Percentiles rank a stretch among this genome's conserved stretches.
phyloP scores from a whole-genome alignment of 2,113 vertebrate species.

The Garra rufa region DNA sequence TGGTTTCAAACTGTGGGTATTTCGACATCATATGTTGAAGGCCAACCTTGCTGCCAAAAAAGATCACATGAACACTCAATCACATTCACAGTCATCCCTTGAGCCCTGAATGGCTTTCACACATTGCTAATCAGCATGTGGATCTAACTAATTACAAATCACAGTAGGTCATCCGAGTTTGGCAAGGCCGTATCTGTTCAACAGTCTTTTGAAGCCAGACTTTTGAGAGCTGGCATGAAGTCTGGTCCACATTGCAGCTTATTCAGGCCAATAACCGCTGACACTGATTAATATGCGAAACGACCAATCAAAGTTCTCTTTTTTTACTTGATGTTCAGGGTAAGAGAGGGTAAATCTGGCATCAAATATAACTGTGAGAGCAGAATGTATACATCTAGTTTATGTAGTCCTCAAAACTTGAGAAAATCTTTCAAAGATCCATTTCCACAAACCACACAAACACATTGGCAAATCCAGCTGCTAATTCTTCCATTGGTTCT shows the following conservation, averaged over 20 bases:
- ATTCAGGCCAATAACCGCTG: neutral
- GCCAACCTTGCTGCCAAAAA: neutral
- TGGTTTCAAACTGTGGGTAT: neutral
- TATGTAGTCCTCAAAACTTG: neutral
- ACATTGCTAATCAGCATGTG: constrained; percentile 6
- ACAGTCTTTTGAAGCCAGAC: neutral
- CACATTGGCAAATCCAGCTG: neutral
- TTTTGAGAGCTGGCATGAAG: neutral
- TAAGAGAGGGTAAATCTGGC: neutral
- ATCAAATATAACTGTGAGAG: neutral
- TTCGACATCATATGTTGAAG: neutral
- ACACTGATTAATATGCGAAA: neutral
- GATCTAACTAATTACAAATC: constrained; percentile 19
- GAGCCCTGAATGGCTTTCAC: neutral
- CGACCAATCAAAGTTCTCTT: neutral
- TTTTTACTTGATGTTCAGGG: neutral
- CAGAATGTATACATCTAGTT: neutral
- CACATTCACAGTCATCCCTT: neutral
- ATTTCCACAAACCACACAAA: neutral
- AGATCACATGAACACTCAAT: neutral
- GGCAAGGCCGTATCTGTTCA: neutral
- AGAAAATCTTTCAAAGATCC: neutral
- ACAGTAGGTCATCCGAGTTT: constrained; percentile 26
- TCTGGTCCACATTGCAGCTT: constrained; percentile 6
- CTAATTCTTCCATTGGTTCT: neutral